Conservation (phyloP, 1,140 invertebrate species). For the Rhizoglyphus robini region DNA sequence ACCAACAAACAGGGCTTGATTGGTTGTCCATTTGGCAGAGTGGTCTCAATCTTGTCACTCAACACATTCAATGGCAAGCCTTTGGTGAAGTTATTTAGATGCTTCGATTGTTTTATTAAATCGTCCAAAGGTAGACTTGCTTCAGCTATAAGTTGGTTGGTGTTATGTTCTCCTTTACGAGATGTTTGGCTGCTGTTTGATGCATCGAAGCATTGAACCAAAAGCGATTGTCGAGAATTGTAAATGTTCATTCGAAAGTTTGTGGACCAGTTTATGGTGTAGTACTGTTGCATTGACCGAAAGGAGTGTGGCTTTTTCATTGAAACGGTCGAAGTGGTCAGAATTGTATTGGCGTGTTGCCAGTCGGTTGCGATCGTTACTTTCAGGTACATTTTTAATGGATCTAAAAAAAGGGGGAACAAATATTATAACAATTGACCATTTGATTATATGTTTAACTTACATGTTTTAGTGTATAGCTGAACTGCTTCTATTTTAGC, state of each 20-base stretch:
- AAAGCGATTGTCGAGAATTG: not conserved
- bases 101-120: not conserved
- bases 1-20: not conserved
- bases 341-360: not conserved
- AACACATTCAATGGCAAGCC: not conserved
- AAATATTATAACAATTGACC: not conserved
- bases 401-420: not conserved
- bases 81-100: conserved; percentile 7
- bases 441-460: too few species aligned
- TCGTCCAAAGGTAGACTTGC: not conserved
- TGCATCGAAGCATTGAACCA: not conserved
- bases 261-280: not conserved
- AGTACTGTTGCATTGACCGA: not conserved
- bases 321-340: not conserved
- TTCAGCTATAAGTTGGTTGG: too few species aligned
- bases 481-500: not conserved
- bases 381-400: not conserved
- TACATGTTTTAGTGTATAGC: not conserved
- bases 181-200: not conserved
- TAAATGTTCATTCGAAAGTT: not conserved
- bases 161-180: too few species aligned
- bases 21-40: not conserved
- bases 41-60: not conserved
- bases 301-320: not conserved
- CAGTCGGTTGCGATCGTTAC: not conserved